A percentile compares a stretch with the other conserved stretches of the same genome.
These are phyloP conservation scores for Adoxophyes honmai DNA, from an alignment of 1,140 invertebrate species.

Conservation along the genomic window DNA sequence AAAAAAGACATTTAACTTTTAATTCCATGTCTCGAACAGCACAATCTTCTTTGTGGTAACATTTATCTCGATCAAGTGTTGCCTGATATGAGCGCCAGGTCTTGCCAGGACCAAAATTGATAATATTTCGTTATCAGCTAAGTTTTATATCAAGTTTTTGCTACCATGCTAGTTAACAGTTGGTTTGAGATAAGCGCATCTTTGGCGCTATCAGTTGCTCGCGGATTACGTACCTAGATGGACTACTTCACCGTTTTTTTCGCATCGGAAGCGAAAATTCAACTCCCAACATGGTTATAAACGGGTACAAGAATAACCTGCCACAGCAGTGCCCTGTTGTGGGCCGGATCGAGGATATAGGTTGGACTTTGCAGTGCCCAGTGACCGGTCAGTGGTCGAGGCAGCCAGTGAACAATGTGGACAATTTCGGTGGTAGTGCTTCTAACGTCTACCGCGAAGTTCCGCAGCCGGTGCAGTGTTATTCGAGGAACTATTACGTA, in stretches of 20 bases:
- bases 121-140: slow-evolving; percentile 43
- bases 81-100: slow-evolving; percentile 2
- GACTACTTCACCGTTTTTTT: slow-evolving; percentile 49
- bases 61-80: slow-evolving; percentile 15
- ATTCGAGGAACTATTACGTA: slow-evolving; percentile 35
- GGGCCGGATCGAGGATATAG: slow-evolving; percentile 36
- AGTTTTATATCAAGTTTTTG: slow-evolving; percentile 62
- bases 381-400: slow-evolving; percentile 42
- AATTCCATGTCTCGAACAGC: neutral
- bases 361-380: slow-evolving; percentile 51
- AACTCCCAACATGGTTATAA: slow-evolving; percentile 48
- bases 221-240: slow-evolving; percentile 62
- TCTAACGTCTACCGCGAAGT: slow-evolving; percentile 26
- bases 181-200: slow-evolving; percentile 61
- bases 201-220: slow-evolving; percentile 63
- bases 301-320: slow-evolving; percentile 41
- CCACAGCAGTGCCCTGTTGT: slow-evolving; percentile 39
- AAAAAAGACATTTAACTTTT: neutral
- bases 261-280: slow-evolving; percentile 28
- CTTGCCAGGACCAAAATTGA: slow-evolving; percentile 29
- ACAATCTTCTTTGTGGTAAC: neutral
- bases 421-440: slow-evolving; percentile 38
- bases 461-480: slow-evolving; percentile 43
- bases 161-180: slow-evolving; percentile 53
- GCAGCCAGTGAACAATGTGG: slow-evolving; percentile 33